Evolutionary conservation across 2,888 invertebrate genomes (phyloP), one percentile per base, ranked within the genome.

Genomic region (Cephus runcator): DNA sequence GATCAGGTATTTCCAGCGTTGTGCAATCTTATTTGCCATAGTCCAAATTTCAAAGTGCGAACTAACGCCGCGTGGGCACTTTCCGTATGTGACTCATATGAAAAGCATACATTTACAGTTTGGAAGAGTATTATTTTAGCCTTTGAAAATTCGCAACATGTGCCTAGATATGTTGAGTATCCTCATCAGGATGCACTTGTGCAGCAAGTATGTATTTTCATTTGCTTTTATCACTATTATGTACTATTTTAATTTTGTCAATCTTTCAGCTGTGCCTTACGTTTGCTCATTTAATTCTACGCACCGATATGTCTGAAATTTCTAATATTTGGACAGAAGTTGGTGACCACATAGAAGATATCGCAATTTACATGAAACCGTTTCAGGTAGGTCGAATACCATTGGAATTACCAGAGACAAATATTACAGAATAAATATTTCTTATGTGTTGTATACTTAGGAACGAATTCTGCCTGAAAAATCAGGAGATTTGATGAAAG

Each of bases 1-100:
- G 92, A 91, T 40, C 91, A 93, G 83, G 94, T 97, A 0, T 95
- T 96, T 84, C 92, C 93, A 23, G 93, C 93, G 15, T 92, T 97
- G 9, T 94, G 94, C 81, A 93, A 93, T 30, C 91, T 97, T 31
- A 94, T 96, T 0, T 93, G 94, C 75, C 94, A 94, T 80, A 96
- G 96, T 90, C 94, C 94, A 78, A 98, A 98, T 90, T 96, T 97
- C 84, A 98, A 98, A 93, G 98, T 98, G 11, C 95, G 98, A 40
- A 97, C 97, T 79, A 97, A 96, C 91, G 97, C 97, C 3, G 96
- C 96, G 1, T 93, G 94, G 78, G 97, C 97, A 0, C 90, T 98
- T 80, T 94, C 93, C 15, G 94, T 94, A 79, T 94, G 95, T n/a
- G 88, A 90, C 69, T 90, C 92, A 1, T 97, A 96, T 86, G 96